Evolutionary conservation across 2,888 invertebrate genomes (phyloP).

Genomic region (Lithosia quadra): DNA sequence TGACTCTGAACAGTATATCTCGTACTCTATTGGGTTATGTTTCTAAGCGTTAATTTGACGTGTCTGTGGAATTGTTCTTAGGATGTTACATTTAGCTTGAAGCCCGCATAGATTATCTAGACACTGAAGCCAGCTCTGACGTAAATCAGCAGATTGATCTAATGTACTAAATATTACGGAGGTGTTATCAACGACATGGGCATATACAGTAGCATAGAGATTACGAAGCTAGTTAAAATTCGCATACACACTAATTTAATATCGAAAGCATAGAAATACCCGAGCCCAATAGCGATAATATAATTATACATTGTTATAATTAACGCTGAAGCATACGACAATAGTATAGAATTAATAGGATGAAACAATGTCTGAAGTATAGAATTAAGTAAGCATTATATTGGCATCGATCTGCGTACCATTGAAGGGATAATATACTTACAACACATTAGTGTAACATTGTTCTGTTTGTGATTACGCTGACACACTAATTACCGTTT

Average conservation of each 20-base stretch:
- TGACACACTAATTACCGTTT: constrained; percentile 72
- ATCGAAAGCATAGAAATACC: constrained; percentile 87
- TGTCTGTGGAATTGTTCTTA: constrained; percentile 67
- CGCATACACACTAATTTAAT: constrained; percentile 86
- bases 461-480: constrained; percentile 68
- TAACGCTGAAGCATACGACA: constrained; percentile 85
- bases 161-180: constrained; percentile 82
- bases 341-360: constrained; percentile 82
- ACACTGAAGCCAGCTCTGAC: constrained; percentile 86
- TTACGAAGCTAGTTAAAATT: constrained; percentile 85
- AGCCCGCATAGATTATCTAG: constrained; percentile 86
- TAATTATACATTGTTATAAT: constrained; percentile 78
- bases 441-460: constrained; percentile 81
- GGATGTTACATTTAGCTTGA: constrained; percentile 81
- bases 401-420: constrained; percentile 78
- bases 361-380: constrained; percentile 81
- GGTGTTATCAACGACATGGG: constrained; percentile 83
- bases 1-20: constrained; percentile 30
- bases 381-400: constrained; percentile 82
- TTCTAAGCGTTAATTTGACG: constrained; percentile 63
- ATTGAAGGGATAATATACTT: constrained; percentile 81
- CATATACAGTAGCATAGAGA: constrained; percentile 85
- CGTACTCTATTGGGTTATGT: constrained; percentile 52
- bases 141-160: constrained; percentile 84
- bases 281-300: constrained; percentile 85